phyloP scores from a whole-genome alignment of 2,113 vertebrate species.

The Callospermophilus lateralis region DNA sequence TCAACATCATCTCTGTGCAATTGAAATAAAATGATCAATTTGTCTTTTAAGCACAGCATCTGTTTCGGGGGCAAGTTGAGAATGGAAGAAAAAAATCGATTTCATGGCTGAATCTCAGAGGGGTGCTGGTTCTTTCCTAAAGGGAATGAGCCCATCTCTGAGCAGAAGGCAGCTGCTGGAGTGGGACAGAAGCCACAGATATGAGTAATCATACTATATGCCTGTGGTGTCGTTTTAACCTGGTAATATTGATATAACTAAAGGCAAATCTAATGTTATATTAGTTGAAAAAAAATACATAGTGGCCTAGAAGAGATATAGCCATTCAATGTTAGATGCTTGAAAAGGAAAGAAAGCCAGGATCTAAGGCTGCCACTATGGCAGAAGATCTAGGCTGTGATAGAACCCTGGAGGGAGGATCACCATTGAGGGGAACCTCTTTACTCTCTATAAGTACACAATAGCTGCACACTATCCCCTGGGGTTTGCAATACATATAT shows the following conservation, averaged over 20 bases:
- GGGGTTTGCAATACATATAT: background rate
- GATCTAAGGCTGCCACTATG: accelerated
- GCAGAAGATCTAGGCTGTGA: background rate
- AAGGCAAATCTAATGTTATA: background rate
- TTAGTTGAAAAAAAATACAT: slow-evolving; percentile 8
- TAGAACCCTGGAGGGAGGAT: background rate
- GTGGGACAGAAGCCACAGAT: background rate
- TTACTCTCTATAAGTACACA: background rate
- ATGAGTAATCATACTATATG: background rate
- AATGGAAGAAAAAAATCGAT: slow-evolving; percentile 73
- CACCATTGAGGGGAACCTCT: background rate
- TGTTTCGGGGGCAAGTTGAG: slow-evolving; percentile 66
- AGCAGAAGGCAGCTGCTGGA: slow-evolving; percentile 50
- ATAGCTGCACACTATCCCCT: background rate
- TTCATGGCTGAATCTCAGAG: slow-evolving; percentile 65
- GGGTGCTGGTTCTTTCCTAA: slow-evolving; percentile 13
- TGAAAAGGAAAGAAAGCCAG: background rate
- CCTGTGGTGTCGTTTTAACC: background rate
- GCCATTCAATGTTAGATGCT: background rate
- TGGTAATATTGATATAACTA: background rate
- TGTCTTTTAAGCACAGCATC: slow-evolving; percentile 75
- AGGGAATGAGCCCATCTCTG: background rate
- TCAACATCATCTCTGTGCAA: slow-evolving; percentile 72
- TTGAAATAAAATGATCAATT: slow-evolving; percentile 81
- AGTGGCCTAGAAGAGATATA: background rate